These are phyloP conservation scores for Hoplostethus mediterraneus DNA, from an alignment of 2,797 vertebrate species.

Conservation along the genomic window DNA sequence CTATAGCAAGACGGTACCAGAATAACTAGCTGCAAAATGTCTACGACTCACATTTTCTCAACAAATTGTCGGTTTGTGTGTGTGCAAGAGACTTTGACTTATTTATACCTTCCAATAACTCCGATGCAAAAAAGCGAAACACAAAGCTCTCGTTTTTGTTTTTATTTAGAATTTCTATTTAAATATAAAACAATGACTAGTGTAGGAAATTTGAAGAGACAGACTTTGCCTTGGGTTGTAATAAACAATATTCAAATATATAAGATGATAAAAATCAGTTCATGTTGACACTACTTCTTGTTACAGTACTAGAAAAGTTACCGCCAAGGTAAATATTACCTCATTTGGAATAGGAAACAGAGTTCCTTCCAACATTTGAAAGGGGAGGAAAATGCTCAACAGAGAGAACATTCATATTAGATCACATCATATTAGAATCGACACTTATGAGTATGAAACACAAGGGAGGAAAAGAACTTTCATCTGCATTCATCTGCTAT, in stretches of 20 bases:
- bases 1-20: too few species aligned
- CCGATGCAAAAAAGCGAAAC: slow-evolving; percentile 1
- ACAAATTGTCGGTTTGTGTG: too few species aligned
- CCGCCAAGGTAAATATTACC: slow-evolving; percentile 65
- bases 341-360: slow-evolving; percentile 27
- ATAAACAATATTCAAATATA: slow-evolving; percentile 32
- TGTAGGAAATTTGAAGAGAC: slow-evolving; percentile 42
- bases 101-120: neutral
- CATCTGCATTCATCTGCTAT: slow-evolving; percentile 14
- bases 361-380: slow-evolving; percentile 51
- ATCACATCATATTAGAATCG: slow-evolving; percentile 1
- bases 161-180: slow-evolving; percentile 67
- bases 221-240: slow-evolving; percentile 23
- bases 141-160: slow-evolving; percentile 6
- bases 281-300: slow-evolving; percentile 24
- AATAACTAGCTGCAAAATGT: too few species aligned
- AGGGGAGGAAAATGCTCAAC: slow-evolving; percentile 38
- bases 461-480: neutral
- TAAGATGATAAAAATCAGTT: slow-evolving; percentile 4
- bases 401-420: slow-evolving; percentile 23
- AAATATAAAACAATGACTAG: slow-evolving; percentile 61
- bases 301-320: slow-evolving; percentile 17
- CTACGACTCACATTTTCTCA: too few species aligned
- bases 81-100: neutral
- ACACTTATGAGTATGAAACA: neutral